phyloP scores from a whole-genome alignment of 2,888 invertebrate species.

The Diogma glabrata region DNA sequence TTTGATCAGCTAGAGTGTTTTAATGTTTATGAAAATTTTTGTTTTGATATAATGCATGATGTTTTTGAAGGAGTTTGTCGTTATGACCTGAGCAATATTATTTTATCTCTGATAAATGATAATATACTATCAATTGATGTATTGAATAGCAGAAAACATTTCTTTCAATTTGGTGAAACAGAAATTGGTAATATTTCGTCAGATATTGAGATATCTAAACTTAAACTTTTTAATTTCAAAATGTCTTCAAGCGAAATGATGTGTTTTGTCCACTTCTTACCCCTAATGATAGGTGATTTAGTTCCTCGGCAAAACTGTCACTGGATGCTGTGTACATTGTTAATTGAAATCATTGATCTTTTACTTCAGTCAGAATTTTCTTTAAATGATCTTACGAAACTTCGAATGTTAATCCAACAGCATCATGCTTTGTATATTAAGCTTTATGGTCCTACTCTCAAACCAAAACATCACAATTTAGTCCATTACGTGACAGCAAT shows the following conservation, averaged over 20 bases:
- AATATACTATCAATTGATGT: slow-evolving; percentile 16
- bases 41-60: slow-evolving; percentile 22
- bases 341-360: background rate
- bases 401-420: too few relatives aligned
- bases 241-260: slow-evolving; percentile 18
- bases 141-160: slow-evolving; percentile 18
- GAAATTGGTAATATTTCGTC: slow-evolving; percentile 17
- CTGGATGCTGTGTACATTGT: background rate
- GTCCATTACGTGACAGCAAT: slow-evolving; percentile 1
- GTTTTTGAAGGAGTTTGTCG: slow-evolving; percentile 20
- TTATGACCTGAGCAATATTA: slow-evolving; percentile 20
- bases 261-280: slow-evolving; percentile 14
- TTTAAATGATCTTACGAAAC: too few relatives aligned
- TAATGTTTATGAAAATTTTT: slow-evolving; percentile 20
- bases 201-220: slow-evolving; percentile 11
- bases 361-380: too few relatives aligned
- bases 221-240: slow-evolving; percentile 16
- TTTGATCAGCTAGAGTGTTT: slow-evolving; percentile 16
- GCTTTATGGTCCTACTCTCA: too few relatives aligned
- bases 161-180: slow-evolving; percentile 18
- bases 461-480: too few relatives aligned
- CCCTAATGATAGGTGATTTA: too few relatives aligned
- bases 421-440: too few relatives aligned
- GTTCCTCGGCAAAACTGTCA: too few relatives aligned
- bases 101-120: slow-evolving; percentile 13